Percentiles rank a stretch among this genome's conserved stretches.
Evolutionary conservation across 2,888 invertebrate species (phyloP).

Genomic region (Athetis lepigone): DNA sequence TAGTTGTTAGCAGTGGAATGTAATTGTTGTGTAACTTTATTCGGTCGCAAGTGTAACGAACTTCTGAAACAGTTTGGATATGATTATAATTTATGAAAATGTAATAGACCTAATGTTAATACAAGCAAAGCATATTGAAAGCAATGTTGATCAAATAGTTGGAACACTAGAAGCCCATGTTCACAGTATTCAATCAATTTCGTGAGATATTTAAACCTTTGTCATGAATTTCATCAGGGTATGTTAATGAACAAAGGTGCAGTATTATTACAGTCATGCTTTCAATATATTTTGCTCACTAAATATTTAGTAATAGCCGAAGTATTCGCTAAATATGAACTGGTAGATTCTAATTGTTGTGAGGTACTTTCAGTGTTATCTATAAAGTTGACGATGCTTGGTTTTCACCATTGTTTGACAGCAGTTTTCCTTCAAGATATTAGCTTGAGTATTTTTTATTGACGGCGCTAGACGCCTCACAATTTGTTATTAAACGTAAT

Average conservation of each 20-base stretch:
- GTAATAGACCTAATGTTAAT: constrained; percentile 51
- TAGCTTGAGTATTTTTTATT: constrained; percentile 16
- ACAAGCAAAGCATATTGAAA: constrained; percentile 41
- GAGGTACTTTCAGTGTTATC: constrained; percentile 74
- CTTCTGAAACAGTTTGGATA: constrained; percentile 47
- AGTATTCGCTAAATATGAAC: constrained; percentile 65
- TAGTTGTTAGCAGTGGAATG: constrained; percentile 60
- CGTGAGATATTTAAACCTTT: constrained; percentile 1
- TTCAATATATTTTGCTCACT: constrained; percentile 41
- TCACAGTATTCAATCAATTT: constrained; percentile 6
- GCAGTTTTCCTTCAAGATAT: constrained; percentile 9
- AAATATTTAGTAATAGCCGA: constrained; percentile 54
- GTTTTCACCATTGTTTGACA: constrained; percentile 39
- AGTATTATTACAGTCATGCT: constrained; percentile 35
- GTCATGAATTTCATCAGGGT: not conserved
- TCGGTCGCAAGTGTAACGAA: constrained; percentile 64
- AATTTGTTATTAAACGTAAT: constrained; percentile 24
- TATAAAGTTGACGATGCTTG: constrained; percentile 62
- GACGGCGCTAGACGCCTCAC: constrained; percentile 27
- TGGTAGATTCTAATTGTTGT: constrained; percentile 77
- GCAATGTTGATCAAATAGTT: constrained; percentile 14
- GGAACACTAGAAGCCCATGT: constrained; percentile 14
- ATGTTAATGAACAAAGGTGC: not conserved
- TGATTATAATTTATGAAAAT: constrained; percentile 47
- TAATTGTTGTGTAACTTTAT: constrained; percentile 61